Base-by-base conservation (phyloP, 2,113 vertebrate genomes). In the Otis tarda region DNA sequence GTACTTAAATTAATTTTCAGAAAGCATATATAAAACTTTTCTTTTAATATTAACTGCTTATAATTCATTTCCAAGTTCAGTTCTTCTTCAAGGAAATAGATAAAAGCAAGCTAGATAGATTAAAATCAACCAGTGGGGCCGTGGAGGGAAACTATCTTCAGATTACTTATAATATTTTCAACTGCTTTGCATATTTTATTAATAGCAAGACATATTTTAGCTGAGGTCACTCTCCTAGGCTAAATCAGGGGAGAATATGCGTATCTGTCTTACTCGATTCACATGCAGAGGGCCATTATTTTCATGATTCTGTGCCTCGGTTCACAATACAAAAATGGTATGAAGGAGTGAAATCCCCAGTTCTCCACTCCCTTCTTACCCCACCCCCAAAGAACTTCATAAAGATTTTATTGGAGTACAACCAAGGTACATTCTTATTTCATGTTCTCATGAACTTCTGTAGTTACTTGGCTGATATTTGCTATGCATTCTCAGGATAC, bases 331-430 rank as follows among this genome's bases (percentile, higher is more conserved):
- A 56, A 78, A 92, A 79, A 55, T 10, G 30, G 56, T 17, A 37
- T 25, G 61, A 82, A 92, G 60, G 41, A 71, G 9, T 87, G 35
- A 92, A 94, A 84, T n/a, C 28, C 65, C 55, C 55, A 67, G 37
- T 50, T 90, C 71, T 86, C 41, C 31, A 9, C 37, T 86, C 31
- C 31, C 55, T 88, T 53, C 50, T 74, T 55, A 65, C 68, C 52
- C 76, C 88, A 27, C n/a, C 86, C 94, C 80, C 52, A 33, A 64
- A 92, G 53, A 95, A 87, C 77, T 95, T 56, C 35, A 94, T 91
- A 90, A 95, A 94, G 87, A 64, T 95, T 96, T 95, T 95, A 87
- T 52, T 76, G 77, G 53, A 82, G 56, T 24, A 41, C 64, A 93
- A 52, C 18, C 0, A 14, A 92, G 64, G 49, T 87, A 41, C 57